Conservation (phyloP, 2,113 vertebrate genomes). For the Spea bombifrons region DNA sequence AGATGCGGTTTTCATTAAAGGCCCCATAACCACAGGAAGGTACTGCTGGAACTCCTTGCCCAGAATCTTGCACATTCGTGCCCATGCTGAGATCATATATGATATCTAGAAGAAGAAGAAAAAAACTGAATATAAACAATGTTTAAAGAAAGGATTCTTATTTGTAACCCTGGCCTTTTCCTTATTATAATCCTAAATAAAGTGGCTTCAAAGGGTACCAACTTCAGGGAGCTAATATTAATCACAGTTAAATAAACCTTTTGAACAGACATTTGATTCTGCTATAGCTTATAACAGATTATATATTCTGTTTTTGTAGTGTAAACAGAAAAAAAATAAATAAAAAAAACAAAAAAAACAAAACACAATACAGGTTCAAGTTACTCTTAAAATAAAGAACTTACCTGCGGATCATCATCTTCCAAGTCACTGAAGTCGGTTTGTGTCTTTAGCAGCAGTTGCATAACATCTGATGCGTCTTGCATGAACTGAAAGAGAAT, state of each 20-base stretch:
- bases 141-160: too few relatives aligned
- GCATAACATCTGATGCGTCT: slow-evolving; percentile 98
- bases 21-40: slow-evolving; percentile 97
- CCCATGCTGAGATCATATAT: slow-evolving; percentile 99
- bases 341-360: too few relatives aligned
- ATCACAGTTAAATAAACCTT: too few relatives aligned
- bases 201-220: too few relatives aligned
- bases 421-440: slow-evolving; percentile 96
- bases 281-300: accelerated
- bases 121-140: too few relatives aligned
- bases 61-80: slow-evolving; percentile 98
- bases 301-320: too few relatives aligned
- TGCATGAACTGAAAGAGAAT: slow-evolving; percentile 84
- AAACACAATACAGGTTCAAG: too few relatives aligned
- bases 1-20: slow-evolving; percentile 97
- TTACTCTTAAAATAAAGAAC: too few relatives aligned
- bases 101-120: slow-evolving; percentile 81
- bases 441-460: slow-evolving; percentile 92
- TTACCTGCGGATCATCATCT: slow-evolving; percentile 95
- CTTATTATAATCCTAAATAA: too few relatives aligned
- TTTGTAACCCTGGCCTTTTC: too few relatives aligned
- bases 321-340: too few relatives aligned
- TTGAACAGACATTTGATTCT: accelerated
- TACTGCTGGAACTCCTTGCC: slow-evolving; percentile 98
- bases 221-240: too few relatives aligned